Percentiles rank a stretch among this genome's conserved stretches.
phyloP scores from a whole-genome alignment of 2,113 vertebrate species.

The Barbus barbus region DNA sequence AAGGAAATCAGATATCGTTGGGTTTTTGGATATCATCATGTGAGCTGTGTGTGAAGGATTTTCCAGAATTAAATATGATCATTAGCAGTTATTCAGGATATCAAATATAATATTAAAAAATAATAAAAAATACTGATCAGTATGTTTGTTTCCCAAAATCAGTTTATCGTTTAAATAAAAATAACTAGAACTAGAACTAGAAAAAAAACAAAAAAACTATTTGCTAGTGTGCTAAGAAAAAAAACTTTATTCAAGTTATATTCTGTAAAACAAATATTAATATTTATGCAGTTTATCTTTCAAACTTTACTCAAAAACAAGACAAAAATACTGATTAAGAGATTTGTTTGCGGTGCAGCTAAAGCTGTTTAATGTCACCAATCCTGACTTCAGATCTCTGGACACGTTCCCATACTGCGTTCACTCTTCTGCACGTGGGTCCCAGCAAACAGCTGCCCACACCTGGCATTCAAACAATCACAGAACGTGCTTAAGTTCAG shows the following conservation, averaged over 20 bases:
- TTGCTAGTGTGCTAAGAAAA: too few relatives aligned
- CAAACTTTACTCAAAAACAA: not conserved
- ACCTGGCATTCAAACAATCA: conserved; percentile 55
- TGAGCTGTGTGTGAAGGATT: not conserved
- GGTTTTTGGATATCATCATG: not conserved
- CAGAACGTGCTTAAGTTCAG: not conserved
- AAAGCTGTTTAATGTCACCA: not conserved
- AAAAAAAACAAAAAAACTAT: too few relatives aligned
- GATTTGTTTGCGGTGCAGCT: conserved; percentile 42
- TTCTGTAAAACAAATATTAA: not conserved
- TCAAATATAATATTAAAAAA: too few relatives aligned
- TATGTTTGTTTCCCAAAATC: too few relatives aligned
- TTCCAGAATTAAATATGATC: not conserved
- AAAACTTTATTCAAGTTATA: too few relatives aligned
- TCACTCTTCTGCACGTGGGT: conserved; percentile 13
- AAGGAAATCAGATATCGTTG: not conserved
- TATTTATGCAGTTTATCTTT: not conserved
- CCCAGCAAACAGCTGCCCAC: conserved; percentile 62
- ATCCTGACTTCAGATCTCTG: conserved; percentile 24
- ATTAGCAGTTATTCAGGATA: too few relatives aligned
- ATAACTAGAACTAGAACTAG: too few relatives aligned
- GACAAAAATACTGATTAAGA: not conserved
- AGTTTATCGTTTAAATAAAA: too few relatives aligned
- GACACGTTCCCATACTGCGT: not conserved
- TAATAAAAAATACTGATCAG: too few relatives aligned